These are phyloP conservation scores for Stictocephala bisonia DNA, from an alignment of 2,888 invertebrate species.

Conservation along the genomic window DNA sequence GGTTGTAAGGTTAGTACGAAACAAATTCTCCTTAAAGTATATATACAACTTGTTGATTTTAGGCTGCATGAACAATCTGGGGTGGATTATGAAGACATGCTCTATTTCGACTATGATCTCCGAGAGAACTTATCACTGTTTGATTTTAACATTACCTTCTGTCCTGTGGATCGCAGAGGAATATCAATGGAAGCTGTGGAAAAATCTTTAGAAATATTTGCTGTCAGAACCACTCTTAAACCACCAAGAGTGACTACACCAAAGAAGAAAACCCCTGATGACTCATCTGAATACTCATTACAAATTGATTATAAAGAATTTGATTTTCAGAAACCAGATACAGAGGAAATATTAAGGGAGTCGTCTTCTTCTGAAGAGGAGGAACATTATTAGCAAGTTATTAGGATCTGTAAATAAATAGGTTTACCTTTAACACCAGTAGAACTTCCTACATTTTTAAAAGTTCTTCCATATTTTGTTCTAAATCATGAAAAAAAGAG, in stretches of 20 bases:
- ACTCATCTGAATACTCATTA: constrained; percentile 4
- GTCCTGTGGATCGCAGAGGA: constrained; percentile 26
- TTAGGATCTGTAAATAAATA: not conserved
- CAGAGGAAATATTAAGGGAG: not conserved
- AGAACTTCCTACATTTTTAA: too few relatives aligned
- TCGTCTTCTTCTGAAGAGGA: not conserved
- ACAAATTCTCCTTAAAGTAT: too few relatives aligned
- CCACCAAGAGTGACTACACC: constrained; percentile 14
- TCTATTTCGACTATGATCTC: constrained; percentile 75
- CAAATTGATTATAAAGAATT: constrained; percentile 3
- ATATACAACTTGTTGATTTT: too few relatives aligned
- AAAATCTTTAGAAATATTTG: constrained; percentile 7
- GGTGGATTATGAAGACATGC: constrained; percentile 68
- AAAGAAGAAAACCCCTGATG: not conserved
- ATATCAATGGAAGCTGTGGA: constrained; percentile 10
- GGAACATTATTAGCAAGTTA: not conserved
- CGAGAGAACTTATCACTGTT: constrained; percentile 64
- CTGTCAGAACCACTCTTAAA: constrained; percentile 22
- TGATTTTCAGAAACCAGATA: not conserved
- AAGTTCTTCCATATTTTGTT: too few relatives aligned
- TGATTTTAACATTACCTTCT: constrained; percentile 36
- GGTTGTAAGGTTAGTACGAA: too few relatives aligned
- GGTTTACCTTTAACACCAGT: too few relatives aligned
- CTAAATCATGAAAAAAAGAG: too few relatives aligned
- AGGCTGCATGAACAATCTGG: constrained; percentile 70